These are phyloP conservation scores for Drosophila neocordata DNA, from an alignment of 1,140 invertebrate genomes.

Conservation along the genomic window DNA sequence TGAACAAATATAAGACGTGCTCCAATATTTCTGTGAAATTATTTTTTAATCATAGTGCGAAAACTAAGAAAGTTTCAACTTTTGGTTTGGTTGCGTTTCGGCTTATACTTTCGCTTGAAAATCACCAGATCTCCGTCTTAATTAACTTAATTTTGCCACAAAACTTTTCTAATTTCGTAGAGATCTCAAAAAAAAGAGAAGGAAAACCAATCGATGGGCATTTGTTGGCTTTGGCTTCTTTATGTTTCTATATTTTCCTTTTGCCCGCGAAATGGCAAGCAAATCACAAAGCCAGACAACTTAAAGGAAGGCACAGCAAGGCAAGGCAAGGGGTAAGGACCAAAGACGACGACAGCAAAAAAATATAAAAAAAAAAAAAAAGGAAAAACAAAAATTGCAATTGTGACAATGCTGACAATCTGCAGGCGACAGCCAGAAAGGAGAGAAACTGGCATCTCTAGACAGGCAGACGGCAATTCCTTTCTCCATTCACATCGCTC, in stretches of 20 bases:
- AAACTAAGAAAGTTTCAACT: neutral
- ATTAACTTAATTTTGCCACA: slow-evolving; percentile 15
- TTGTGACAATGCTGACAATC: slow-evolving; percentile 77
- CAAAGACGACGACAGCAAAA: neutral
- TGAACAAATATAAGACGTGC: slow-evolving; percentile 61
- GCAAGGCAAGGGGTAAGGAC: too few species aligned
- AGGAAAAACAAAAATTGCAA: slow-evolving; percentile 61
- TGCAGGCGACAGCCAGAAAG: slow-evolving; percentile 67
- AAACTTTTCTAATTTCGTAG: slow-evolving; percentile 70
- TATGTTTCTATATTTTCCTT: slow-evolving; percentile 19
- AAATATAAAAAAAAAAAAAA: slow-evolving; percentile 7
- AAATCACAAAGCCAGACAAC: slow-evolving; percentile 56
- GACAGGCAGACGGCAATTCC: slow-evolving; percentile 60
- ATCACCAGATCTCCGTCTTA: slow-evolving; percentile 24
- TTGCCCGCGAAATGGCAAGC: slow-evolving; percentile 66
- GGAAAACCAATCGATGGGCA: slow-evolving; percentile 57
- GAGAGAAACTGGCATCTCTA: slow-evolving; percentile 19
- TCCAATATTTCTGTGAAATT: slow-evolving; percentile 71
- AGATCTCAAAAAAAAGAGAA: neutral
- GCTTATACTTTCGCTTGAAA: slow-evolving; percentile 14
- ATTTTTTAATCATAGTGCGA: slow-evolving; percentile 62
- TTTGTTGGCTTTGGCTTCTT: slow-evolving; percentile 49
- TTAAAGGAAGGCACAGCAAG: neutral
- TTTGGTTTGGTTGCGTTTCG: neutral
- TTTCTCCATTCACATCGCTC: slow-evolving; percentile 35